Percentiles rank a stretch among this genome's conserved stretches.
Conservation (phyloP, 2,113 vertebrate species). For the Stegostoma tigrinum region DNA sequence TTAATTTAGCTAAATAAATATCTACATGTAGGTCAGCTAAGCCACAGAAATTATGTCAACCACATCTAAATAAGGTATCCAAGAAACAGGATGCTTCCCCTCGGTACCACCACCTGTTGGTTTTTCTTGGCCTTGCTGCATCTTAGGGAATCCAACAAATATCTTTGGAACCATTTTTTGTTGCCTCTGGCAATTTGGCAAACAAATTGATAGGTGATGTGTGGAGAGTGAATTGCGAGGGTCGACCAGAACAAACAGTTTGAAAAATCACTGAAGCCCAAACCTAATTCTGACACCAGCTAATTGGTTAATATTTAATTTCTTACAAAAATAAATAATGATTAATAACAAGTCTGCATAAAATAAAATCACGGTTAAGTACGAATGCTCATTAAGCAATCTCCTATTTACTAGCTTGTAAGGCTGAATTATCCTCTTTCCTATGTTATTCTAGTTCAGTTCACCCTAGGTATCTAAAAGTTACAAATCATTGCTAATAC, state of each 20-base stretch:
- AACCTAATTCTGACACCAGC: background rate
- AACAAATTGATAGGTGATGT: background rate
- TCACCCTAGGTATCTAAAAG: background rate
- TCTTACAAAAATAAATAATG: background rate
- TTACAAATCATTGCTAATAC: background rate
- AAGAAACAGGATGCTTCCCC: conserved; percentile 16
- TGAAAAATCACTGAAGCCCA: background rate
- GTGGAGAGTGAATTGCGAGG: background rate
- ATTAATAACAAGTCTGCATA: background rate
- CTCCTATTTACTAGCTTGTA: background rate
- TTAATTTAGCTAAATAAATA: conserved; percentile 33
- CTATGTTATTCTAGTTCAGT: background rate
- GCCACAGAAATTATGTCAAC: conserved; percentile 28
- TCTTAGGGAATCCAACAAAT: conserved; percentile 29
- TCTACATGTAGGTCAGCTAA: background rate
- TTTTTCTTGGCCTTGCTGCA: conserved; percentile 21
- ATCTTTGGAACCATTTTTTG: background rate
- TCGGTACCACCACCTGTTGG: background rate
- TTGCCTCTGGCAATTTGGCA: background rate
- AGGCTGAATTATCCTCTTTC: background rate
- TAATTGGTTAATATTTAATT: background rate
- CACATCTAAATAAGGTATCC: conserved; percentile 23
- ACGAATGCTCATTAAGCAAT: background rate
- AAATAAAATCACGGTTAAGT: conserved; percentile 14
- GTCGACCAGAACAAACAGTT: background rate